Percentiles rank a stretch among this genome's conserved stretches.
Conservation (phyloP, 92 coral and sea anemone species). For the Actinostola sp. region DNA sequence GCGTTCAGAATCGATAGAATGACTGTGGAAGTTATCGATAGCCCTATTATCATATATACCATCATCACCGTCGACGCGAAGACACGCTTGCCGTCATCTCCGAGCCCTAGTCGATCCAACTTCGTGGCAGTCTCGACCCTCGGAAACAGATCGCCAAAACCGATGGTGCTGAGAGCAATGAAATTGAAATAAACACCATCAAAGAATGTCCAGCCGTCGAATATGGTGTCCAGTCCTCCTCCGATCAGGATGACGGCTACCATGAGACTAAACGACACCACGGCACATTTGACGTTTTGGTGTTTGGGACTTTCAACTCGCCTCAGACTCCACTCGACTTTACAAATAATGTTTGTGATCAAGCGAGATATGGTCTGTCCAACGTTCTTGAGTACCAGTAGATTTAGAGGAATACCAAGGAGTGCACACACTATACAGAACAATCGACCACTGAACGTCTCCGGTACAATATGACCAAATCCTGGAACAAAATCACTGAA, state of each 20-base stretch:
- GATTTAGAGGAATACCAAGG: conserved; percentile 81
- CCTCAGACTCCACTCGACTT: conserved; percentile 40
- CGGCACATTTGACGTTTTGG: conserved; percentile 66
- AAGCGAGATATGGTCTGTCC: conserved; percentile 64
- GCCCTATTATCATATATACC: conserved; percentile 65
- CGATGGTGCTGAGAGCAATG: conserved; percentile 83
- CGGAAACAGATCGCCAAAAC: conserved; percentile 90
- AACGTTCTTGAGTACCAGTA: conserved; percentile 74
- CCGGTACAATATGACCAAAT: conserved; percentile 85
- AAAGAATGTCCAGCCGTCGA: conserved; percentile 88
- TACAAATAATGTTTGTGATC: conserved; percentile 39
- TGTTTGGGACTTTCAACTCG: conserved; percentile 23
- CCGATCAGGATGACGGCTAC: conserved; percentile 62
- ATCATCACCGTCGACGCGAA: conserved; percentile 74
- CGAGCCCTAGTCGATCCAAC: conserved; percentile 78
- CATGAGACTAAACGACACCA: conserved; percentile 72
- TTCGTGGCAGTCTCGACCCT: conserved; percentile 73
- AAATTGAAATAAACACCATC: conserved; percentile 87
- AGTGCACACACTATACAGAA: conserved; percentile 82
- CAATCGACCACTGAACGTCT: conserved; percentile 77
- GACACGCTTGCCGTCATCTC: conserved; percentile 75
- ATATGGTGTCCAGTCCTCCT: conserved; percentile 70
- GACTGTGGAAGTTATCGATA: conserved; percentile 76
- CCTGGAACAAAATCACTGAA: conserved; percentile 54
- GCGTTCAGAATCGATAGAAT: conserved; percentile 74